Percentiles rank a stretch among this genome's conserved stretches.
phyloP scores from a whole-genome alignment of 2,888 invertebrate species.

The Drepanosiphum platanoidis region DNA sequence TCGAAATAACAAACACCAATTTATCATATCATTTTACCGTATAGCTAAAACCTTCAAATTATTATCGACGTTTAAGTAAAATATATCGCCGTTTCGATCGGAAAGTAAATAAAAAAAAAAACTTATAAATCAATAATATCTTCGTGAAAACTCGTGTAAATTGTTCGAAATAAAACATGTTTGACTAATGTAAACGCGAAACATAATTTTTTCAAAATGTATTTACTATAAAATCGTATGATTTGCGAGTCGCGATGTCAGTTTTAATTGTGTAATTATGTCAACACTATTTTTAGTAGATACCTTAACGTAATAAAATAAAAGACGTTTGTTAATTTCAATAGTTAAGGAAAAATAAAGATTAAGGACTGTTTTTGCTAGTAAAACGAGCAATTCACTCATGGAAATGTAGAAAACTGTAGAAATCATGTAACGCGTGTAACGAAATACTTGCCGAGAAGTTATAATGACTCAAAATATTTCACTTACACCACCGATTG shows the following conservation, averaged over 20 bases:
- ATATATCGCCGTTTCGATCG: background rate
- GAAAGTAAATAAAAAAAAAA: background rate
- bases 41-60: background rate
- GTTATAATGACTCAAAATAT: background rate
- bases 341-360: background rate
- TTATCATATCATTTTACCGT: background rate
- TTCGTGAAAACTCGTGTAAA: background rate
- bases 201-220: background rate
- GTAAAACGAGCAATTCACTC: background rate
- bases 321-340: background rate
- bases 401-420: background rate
- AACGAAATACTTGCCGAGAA: background rate
- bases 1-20: background rate
- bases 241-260: background rate
- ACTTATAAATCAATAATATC: conserved; percentile 13
- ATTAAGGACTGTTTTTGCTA: background rate
- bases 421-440: background rate
- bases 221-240: conserved; percentile 21
- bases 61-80: background rate
- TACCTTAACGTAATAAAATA: background rate
- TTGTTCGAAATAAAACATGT: background rate
- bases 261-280: background rate
- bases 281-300: background rate
- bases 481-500: background rate
- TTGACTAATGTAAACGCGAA: background rate